These are phyloP conservation scores for Echinops telfairi DNA, from an alignment of 2,113 vertebrate genomes.

Conservation along the genomic window DNA sequence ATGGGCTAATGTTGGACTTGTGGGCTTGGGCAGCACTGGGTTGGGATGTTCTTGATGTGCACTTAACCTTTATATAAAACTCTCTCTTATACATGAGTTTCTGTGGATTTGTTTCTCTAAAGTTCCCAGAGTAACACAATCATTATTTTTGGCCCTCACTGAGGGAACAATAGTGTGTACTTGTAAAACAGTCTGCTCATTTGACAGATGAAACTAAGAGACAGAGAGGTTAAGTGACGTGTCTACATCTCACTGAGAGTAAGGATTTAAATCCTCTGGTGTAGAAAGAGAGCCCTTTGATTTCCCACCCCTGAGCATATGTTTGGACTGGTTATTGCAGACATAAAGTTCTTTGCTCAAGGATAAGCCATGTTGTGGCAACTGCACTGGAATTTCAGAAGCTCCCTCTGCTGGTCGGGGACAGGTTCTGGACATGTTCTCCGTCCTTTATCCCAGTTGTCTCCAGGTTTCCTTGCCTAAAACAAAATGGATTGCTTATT, in stretches of 20 bases:
- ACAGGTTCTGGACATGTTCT: background rate
- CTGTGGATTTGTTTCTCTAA: no score
- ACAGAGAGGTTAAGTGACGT: background rate
- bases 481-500: background rate
- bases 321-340: no score
- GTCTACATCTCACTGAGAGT: background rate
- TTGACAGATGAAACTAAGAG: constrained; percentile 52
- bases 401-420: background rate
- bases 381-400: background rate
- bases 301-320: background rate
- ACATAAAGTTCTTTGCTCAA: background rate
- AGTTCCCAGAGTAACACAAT: no score
- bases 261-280: background rate
- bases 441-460: background rate
- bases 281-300: background rate
- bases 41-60: no score
- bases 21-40: no score
- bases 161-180: background rate
- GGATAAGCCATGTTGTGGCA: background rate
- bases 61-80: no score
- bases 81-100: no score
- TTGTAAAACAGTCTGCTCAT: constrained; percentile 30
- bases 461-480: background rate
- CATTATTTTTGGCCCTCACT: constrained; percentile 4
- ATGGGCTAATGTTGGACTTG: no score